Conservation (phyloP, 2,797 vertebrate species). For the Miopithecus talapoin region DNA sequence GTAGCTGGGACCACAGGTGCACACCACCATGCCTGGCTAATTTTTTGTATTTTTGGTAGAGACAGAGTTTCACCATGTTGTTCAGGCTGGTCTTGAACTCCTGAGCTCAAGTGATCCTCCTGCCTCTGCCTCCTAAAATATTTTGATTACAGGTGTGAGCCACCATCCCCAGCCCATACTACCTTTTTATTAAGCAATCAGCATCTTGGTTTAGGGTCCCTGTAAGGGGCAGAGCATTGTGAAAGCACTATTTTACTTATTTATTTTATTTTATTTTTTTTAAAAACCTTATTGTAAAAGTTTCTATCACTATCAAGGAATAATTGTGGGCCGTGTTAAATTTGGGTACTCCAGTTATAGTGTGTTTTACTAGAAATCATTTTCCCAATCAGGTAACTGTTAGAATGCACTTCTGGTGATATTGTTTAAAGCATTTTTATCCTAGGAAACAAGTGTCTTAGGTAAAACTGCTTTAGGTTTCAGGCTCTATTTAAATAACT, state of each 20-base stretch:
- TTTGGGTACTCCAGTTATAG: neutral
- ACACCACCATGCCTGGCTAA: neutral
- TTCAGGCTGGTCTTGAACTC: neutral
- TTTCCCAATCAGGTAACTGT: neutral
- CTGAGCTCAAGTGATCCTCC: neutral
- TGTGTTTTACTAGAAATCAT: neutral
- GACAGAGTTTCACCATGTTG: neutral
- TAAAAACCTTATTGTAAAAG: neutral
- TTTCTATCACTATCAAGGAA: neutral
- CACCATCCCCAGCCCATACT: neutral
- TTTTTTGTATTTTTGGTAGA: neutral
- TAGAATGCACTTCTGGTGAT: neutral
- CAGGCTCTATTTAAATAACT: slow-evolving; percentile 1
- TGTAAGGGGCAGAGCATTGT: neutral
- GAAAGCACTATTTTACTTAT: neutral
- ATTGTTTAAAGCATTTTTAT: neutral
- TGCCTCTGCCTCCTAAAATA: neutral
- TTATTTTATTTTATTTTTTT: no score
- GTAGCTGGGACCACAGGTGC: neutral
- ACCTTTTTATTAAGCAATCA: neutral
- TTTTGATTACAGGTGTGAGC: neutral
- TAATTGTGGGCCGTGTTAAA: neutral
- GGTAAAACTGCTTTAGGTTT: neutral
- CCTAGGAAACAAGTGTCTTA: neutral
- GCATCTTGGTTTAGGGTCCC: neutral